Evolutionary conservation across 2,797 vertebrate species (phyloP), one percentile per base, ranked within the genome.

Genomic region (Sphaeramia orbicularis): DNA sequence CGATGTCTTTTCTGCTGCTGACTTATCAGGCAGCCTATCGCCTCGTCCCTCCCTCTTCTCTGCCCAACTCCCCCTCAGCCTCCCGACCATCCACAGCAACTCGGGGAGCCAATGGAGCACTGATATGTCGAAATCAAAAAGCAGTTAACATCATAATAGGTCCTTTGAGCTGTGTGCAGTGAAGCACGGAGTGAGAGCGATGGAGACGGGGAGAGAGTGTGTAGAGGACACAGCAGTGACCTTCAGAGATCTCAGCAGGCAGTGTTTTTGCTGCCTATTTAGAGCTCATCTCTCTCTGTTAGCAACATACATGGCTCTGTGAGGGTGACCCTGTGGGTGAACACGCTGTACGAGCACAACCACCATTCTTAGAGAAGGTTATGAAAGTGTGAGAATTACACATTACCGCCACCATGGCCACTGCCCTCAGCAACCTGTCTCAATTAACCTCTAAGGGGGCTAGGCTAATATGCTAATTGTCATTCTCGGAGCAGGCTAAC

Each of bases 201-300:
- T 24, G n/a, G 52, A 55, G 38, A 43, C 24, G 61, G 54, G 60
- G 38, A 30, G 32, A 50, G 35, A 14, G 50, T 71, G 72, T 16
- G 37, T 50, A 60, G 76, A 84, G 79, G 82, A 85, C 86, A 78
- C 12, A 27, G 13, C 67, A 55, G 69, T 92, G 87, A 89, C 91
- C 93, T 94, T 93, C 91, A 93, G 66, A 85, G 65, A 86, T 86
- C 85, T 86, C 89, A 69, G 77, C 76, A 75, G 86, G 71, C 72
- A 7, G 32, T 35, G 44, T 74, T 76, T 80, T 54, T 82, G 80
- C 76, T 56, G 76, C 78, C 69, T 80, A 68, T 81, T 86, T 69
- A 58, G 64, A 76, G 63, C 61, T 68, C 60, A 50, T 64, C 60
- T 62, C 32, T 24, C 19, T 64, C 55, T 72, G 64, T 61, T 21